Percentiles rank a stretch among this genome's conserved stretches.
Conservation (phyloP, 1,140 invertebrate species). For the Camponotus vicinus region DNA sequence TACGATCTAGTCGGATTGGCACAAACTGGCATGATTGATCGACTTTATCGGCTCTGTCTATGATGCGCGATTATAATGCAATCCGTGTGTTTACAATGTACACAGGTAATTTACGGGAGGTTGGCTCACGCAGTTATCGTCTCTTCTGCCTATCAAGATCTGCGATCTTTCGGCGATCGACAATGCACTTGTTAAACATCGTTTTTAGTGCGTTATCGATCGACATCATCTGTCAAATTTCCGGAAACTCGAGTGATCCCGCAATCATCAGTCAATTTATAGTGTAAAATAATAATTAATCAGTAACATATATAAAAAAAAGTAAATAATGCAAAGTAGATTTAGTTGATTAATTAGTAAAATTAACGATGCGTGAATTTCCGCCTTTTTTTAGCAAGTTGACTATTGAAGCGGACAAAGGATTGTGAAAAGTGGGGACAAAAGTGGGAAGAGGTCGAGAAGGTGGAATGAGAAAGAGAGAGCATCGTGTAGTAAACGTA, state of each 20-base stretch:
- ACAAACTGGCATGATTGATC: slow-evolving; percentile 75
- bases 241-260: slow-evolving; percentile 15
- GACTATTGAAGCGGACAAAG: not conserved
- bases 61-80: slow-evolving; percentile 60
- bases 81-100: slow-evolving; percentile 10
- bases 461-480: slow-evolving; percentile 53
- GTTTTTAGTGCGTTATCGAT: slow-evolving; percentile 17
- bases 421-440: slow-evolving; percentile 38
- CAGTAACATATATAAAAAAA: not conserved
- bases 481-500: slow-evolving; percentile 78
- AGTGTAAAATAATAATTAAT: slow-evolving; percentile 12
- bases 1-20: slow-evolving; percentile 72
- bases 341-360: not conserved
- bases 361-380: slow-evolving; percentile 17
- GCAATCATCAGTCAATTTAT: slow-evolving; percentile 5
- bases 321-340: not conserved
- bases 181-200: not conserved
- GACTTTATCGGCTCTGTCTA: slow-evolving; percentile 68
- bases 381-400: not conserved
- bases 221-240: slow-evolving; percentile 8
- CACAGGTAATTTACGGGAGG: not conserved
- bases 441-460: slow-evolving; percentile 52
- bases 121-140: slow-evolving; percentile 18
- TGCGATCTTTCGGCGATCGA: not conserved
- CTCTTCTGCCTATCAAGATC: not conserved